phyloP scores from a whole-genome alignment of 2,888 invertebrate species.

The Pristionchus fissidentatus region DNA sequence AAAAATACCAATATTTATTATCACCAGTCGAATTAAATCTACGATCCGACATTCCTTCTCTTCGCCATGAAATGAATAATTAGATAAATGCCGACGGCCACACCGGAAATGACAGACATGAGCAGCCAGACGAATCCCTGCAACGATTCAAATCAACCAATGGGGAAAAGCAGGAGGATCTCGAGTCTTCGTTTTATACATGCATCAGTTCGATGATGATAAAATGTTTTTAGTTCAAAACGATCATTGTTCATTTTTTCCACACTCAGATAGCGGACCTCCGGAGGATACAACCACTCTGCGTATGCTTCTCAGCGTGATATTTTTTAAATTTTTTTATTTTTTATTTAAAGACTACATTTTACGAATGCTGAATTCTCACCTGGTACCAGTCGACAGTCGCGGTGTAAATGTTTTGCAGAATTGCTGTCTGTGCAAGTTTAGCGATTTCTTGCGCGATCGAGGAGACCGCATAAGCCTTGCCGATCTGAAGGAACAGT shows the following conservation, averaged over 20 bases:
- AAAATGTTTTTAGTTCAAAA: background rate
- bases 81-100: constrained; percentile 64
- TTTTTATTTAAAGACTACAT: no score
- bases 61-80: constrained; percentile 67
- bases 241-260: no score
- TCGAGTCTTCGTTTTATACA: background rate
- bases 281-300: no score
- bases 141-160: constrained; percentile 28
- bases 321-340: no score
- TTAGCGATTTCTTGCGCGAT: constrained; percentile 69
- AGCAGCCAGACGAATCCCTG: constrained; percentile 72
- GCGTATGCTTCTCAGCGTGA: no score
- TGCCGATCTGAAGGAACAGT: constrained; percentile 64
- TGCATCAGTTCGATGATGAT: background rate
- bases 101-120: constrained; percentile 61
- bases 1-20: no score
- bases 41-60: constrained; percentile 58
- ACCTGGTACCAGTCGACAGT: constrained; percentile 73
- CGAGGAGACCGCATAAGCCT: constrained; percentile 68
- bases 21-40: no score
- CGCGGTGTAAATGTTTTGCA: constrained; percentile 70
- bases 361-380: no score
- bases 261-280: no score
- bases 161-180: background rate
- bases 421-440: constrained; percentile 65